These are phyloP conservation scores for Falcunculus frontatus DNA, from an alignment of 2,113 vertebrate genomes.

Conservation along the genomic window DNA sequence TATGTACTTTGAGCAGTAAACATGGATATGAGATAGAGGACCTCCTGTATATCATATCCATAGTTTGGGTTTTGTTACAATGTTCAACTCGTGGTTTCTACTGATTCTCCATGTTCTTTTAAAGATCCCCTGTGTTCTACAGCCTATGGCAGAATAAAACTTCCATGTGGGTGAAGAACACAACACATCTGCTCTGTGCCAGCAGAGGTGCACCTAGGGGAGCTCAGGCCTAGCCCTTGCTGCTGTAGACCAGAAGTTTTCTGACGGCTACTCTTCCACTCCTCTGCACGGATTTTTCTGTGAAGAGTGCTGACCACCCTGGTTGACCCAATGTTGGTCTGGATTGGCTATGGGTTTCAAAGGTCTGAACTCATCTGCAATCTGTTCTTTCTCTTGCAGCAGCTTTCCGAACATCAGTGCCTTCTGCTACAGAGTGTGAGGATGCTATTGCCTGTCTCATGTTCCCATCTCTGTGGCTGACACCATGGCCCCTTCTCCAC, in stretches of 20 bases:
- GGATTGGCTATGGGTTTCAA: neutral
- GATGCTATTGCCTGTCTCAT: neutral
- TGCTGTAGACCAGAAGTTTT: neutral
- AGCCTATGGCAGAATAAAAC: neutral
- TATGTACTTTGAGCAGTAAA: neutral
- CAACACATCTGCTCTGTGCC: neutral
- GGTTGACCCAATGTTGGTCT: neutral
- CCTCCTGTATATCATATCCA: neutral
- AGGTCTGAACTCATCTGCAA: neutral
- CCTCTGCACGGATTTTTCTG: rapidly evolving
- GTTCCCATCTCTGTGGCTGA: neutral
- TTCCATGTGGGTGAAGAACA: neutral
- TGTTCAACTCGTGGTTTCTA: neutral
- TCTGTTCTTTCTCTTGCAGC: neutral
- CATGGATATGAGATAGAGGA: neutral
- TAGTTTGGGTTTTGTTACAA: neutral
- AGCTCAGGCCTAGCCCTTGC: neutral
- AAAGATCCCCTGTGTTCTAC: neutral
- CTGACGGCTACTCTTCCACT: neutral
- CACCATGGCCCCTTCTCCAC: neutral
- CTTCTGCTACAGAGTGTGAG: neutral
- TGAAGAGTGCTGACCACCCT: neutral
- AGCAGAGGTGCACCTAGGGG: neutral
- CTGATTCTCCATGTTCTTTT: neutral
- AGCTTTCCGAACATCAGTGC: neutral